A percentile compares a stretch with the other conserved stretches of the same genome.
Evolutionary conservation across 2,113 vertebrate genomes (phyloP).

Genomic region (Excalfactoria chinensis): DNA sequence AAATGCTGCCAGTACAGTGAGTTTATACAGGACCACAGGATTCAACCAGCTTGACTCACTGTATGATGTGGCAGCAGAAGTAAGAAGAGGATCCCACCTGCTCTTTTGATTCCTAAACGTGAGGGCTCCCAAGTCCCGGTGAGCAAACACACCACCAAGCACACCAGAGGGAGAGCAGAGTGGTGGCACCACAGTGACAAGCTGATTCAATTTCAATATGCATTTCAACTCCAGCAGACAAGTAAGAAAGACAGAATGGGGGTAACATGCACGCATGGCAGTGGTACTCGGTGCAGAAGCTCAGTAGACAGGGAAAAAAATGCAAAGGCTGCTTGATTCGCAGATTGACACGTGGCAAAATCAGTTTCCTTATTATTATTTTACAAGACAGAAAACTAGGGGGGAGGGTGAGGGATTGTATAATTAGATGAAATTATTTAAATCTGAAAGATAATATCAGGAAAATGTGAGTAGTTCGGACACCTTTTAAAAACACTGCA

Average conservation of each 20-base stretch:
- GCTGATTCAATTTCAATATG: slow-evolving; percentile 63
- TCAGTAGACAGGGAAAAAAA: slow-evolving; percentile 46
- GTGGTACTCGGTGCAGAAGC: neutral
- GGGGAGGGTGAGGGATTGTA: neutral
- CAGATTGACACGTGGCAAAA: slow-evolving; percentile 40
- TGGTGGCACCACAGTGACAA: slow-evolving; percentile 39
- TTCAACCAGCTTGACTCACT: neutral
- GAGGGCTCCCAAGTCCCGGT: neutral
- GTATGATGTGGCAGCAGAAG: fast-evolving
- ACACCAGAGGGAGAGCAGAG: neutral
- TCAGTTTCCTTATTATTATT: slow-evolving; percentile 51
- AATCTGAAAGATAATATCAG: slow-evolving; percentile 18
- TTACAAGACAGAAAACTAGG: slow-evolving; percentile 42
- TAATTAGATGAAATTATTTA: slow-evolving; percentile 36
- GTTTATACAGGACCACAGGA: neutral
- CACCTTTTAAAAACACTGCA: neutral
- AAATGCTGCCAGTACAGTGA: neutral
- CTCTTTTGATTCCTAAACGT: neutral
- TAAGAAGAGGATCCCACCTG: neutral
- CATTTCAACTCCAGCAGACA: slow-evolving; percentile 64
- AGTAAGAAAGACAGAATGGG: slow-evolving; percentile 48
- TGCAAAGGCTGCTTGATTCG: slow-evolving; percentile 41
- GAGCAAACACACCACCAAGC: slow-evolving; percentile 11
- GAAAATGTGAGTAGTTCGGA: neutral
- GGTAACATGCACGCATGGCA: neutral